Conservation (phyloP, 2,888 invertebrate species). For the Bombylius discolor region DNA sequence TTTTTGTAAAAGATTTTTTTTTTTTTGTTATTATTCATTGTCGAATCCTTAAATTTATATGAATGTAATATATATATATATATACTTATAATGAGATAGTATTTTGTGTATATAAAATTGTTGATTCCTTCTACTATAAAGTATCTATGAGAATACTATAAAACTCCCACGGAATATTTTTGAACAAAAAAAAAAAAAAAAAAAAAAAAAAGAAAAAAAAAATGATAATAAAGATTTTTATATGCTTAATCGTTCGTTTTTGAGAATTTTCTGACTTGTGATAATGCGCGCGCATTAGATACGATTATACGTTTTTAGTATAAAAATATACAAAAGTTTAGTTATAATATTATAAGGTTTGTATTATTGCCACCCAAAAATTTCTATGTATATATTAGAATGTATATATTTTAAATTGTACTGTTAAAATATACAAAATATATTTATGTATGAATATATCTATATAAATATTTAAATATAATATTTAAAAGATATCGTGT, state of each 20-base stretch:
- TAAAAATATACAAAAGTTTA: too few species aligned
- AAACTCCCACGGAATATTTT: too few species aligned
- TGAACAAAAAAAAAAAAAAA: too few species aligned
- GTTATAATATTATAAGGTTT: background rate
- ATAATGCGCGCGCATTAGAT: slow-evolving; percentile 39
- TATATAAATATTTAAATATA: background rate
- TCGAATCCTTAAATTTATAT: too few species aligned
- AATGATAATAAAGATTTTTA: background rate
- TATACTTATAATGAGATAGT: too few species aligned
- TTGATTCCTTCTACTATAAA: too few species aligned
- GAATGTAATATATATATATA: too few species aligned
- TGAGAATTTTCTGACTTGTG: slow-evolving; percentile 13
- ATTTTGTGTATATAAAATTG: too few species aligned
- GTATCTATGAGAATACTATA: too few species aligned
- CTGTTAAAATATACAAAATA: background rate
- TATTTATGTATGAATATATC: background rate
- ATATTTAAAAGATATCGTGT: background rate
- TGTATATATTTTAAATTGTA: background rate
- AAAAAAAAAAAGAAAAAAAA: background rate
- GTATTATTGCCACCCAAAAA: background rate
- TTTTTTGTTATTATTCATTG: too few species aligned
- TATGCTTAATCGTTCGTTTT: background rate
- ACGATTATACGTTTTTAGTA: slow-evolving; percentile 27
- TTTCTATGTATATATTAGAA: background rate
- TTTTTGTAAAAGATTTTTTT: too few species aligned